Conservation (phyloP, 2,888 invertebrate genomes). For the Apomyelois bistriatella region DNA sequence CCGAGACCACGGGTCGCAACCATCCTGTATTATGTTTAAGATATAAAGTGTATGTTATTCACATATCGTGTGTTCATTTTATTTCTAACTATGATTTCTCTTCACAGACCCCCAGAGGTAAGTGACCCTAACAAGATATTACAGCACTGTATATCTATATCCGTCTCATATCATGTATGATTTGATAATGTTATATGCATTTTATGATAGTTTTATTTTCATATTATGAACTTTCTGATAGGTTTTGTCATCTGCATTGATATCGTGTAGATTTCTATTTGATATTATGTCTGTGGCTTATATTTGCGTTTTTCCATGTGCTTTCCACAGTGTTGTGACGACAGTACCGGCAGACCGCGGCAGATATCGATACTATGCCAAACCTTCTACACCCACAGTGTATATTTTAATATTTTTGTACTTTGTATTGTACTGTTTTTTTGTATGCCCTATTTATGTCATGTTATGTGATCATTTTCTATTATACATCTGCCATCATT, state of each 20-base stretch:
- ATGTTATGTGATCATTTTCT: slow-evolving; percentile 46
- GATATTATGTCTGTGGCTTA: slow-evolving; percentile 16
- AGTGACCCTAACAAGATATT: slow-evolving; percentile 53
- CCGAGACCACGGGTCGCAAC: slow-evolving; percentile 46
- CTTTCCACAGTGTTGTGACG: slow-evolving; percentile 38
- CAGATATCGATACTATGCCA: slow-evolving; percentile 19
- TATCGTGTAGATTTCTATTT: slow-evolving; percentile 10
- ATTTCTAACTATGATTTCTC: slow-evolving; percentile 73
- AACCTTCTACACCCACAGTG: slow-evolving; percentile 3
- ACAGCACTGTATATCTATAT: slow-evolving; percentile 7
- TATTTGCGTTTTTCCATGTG: slow-evolving; percentile 43
- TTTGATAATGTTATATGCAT: slow-evolving; percentile 22
- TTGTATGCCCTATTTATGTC: slow-evolving; percentile 40
- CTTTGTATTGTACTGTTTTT: slow-evolving; percentile 24
- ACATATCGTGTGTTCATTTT: slow-evolving; percentile 72
- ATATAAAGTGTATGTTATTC: slow-evolving; percentile 80
- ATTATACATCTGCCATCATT: slow-evolving; percentile 53
- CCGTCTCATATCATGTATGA: slow-evolving; percentile 18
- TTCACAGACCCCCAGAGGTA: slow-evolving; percentile 70
- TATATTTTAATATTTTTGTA: slow-evolving; percentile 18
- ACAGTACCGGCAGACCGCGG: slow-evolving; percentile 23
- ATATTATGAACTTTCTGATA: slow-evolving; percentile 18
- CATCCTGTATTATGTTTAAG: slow-evolving; percentile 74
- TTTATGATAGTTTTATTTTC: slow-evolving; percentile 11
- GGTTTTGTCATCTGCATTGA: slow-evolving; percentile 16